A percentile compares a stretch with the other conserved stretches of the same genome.
phyloP scores from a whole-genome alignment of 2,888 invertebrate genomes.

The Ormyrus thymus region DNA sequence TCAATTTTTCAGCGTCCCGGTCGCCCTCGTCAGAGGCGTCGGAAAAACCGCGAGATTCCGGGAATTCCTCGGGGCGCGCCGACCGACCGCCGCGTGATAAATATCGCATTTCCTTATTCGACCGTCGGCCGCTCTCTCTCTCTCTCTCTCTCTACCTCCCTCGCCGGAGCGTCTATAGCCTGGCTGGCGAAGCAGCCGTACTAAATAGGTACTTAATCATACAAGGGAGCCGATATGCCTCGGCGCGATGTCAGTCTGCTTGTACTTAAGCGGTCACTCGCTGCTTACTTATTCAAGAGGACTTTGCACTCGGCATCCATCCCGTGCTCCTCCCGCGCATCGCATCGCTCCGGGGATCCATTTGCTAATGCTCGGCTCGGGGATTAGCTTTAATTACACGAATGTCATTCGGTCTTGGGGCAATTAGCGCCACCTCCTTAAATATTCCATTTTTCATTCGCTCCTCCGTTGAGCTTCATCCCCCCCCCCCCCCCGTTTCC shows the following conservation, averaged over 20 bases:
- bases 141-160: slow-evolving; percentile 7
- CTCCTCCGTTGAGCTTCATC: neutral
- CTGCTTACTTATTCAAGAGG: slow-evolving; percentile 56
- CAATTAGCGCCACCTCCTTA: slow-evolving; percentile 50
- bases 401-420: slow-evolving; percentile 48
- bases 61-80: too few relatives aligned
- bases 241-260: slow-evolving; percentile 47
- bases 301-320: slow-evolving; percentile 52
- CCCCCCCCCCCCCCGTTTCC: neutral
- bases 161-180: slow-evolving; percentile 31
- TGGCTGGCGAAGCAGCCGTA: slow-evolving; percentile 16
- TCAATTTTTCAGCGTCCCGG: too few relatives aligned
- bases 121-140: neutral
- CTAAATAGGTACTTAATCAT: slow-evolving; percentile 57
- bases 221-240: slow-evolving; percentile 48
- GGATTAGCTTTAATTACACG: slow-evolving; percentile 54
- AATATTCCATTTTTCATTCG: slow-evolving; percentile 54
- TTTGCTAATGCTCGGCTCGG: slow-evolving; percentile 55
- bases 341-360: slow-evolving; percentile 50
- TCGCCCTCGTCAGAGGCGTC: too few relatives aligned
- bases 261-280: slow-evolving; percentile 57
- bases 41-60: too few relatives aligned
- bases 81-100: slow-evolving; percentile 16
- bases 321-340: neutral
- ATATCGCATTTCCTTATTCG: slow-evolving; percentile 42